Evolutionary conservation across 2,113 vertebrate species (phyloP), one percentile per base, ranked within the genome.

Genomic region (Hippocampus guttulatus): DNA sequence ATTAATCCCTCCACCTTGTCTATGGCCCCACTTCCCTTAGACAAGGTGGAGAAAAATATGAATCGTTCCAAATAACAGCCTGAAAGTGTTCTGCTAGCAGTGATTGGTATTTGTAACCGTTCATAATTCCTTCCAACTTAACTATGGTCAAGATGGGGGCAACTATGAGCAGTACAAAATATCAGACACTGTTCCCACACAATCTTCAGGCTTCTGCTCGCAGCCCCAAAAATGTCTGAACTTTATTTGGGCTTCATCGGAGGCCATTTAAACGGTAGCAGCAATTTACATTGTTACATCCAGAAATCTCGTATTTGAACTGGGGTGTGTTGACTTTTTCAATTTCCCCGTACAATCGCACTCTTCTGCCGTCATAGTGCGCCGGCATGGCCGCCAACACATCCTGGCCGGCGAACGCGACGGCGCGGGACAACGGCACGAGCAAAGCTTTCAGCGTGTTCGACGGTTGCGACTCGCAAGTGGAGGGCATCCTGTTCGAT

Each of bases 401-500:
- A 3, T 55, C 75, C 21, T 51, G 33, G 20, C 57, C 7, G 14
- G 14, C 73, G 2, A 85, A 85, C 33, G 4, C 43, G 64, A 88
- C 81, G 1, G 40, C 63, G 8, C 8, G 15, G 1, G 25, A 57
- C 49, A 91, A 91, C 9, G 15, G 68, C 51, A 92, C 90, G 0
- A 60, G 0, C 0, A 90, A 57, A 49, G 67, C 84, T 10, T 89
- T 92, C 78, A 92, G 79, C 40, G 88, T 85, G 20, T 81, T 93
- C 55, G 88, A 91, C 0, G 89, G 90, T 5, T 93, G 92, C 2
- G 91, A 93, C 0, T 1, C 60, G 0, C 80, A 81, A 67, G 67
- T 70, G 0, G 90, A 91, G 62, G 91, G 74, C 38, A 15, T 93
- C 11, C 55, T 91, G 7, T 92, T 92, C 25, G 92, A 93, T 78